These are phyloP conservation scores for Melanaphis sacchari DNA, from an alignment of 1,140 invertebrate species.

Conservation along the genomic window DNA sequence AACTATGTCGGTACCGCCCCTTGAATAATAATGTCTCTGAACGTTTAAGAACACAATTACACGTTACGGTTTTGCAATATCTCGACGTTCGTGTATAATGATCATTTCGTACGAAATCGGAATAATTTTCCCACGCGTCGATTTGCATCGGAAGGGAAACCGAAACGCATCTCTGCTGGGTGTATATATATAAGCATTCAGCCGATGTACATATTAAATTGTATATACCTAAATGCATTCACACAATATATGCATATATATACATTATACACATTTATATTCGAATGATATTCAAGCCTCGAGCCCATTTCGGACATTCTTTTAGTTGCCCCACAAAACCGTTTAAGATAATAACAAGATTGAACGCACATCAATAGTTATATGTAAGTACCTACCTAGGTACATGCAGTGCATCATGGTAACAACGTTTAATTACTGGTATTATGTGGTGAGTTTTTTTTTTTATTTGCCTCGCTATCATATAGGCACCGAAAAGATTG, in stretches of 20 bases:
- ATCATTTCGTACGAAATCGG: slow-evolving; percentile 54
- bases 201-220: not conserved
- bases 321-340: slow-evolving; percentile 26
- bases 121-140: slow-evolving; percentile 52
- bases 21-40: slow-evolving; percentile 54
- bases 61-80: slow-evolving; percentile 48
- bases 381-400: not conserved
- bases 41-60: slow-evolving; percentile 39
- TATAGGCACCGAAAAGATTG: not conserved
- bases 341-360: slow-evolving; percentile 57
- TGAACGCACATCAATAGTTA: slow-evolving; percentile 52
- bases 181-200: not conserved
- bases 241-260: not conserved
- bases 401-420: not conserved
- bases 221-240: slow-evolving; percentile 16
- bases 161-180: slow-evolving; percentile 3
- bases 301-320: slow-evolving; percentile 52
- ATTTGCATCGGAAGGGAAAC: slow-evolving; percentile 52
- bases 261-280: not conserved
- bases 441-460: slow-evolving; percentile 45
- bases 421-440: slow-evolving; percentile 52
- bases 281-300: slow-evolving; percentile 56
- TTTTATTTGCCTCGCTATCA: not conserved
- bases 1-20: slow-evolving; percentile 48
- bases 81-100: slow-evolving; percentile 46